Evolutionary conservation across 2,113 vertebrate genomes (phyloP).

Genomic region (Triplophysa siluroides): DNA sequence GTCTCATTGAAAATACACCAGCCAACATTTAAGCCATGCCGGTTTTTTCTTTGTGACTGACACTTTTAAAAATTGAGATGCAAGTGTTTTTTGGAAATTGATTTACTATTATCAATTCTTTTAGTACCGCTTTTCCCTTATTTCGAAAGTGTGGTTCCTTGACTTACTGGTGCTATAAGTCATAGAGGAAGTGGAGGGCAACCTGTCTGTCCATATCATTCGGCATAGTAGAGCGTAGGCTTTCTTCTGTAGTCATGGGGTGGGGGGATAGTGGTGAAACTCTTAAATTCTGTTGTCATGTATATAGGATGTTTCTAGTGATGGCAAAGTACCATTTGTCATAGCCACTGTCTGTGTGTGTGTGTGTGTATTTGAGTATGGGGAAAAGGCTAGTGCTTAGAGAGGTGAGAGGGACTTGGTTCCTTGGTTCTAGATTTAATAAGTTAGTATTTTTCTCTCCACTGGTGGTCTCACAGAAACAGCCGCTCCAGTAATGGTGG

Average conservation of each 20-base stretch:
- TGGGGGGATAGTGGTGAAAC: slow-evolving; percentile 61
- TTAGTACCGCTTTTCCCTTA: not conserved
- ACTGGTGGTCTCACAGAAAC: slow-evolving; percentile 43
- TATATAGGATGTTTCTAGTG: slow-evolving; percentile 67
- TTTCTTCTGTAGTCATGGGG: slow-evolving; percentile 56
- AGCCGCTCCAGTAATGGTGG: slow-evolving; percentile 56
- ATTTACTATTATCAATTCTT: not conserved
- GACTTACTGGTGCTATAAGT: slow-evolving; percentile 38
- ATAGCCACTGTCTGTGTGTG: slow-evolving; percentile 50
- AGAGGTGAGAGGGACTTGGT: slow-evolving; percentile 56
- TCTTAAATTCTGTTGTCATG: slow-evolving; percentile 61
- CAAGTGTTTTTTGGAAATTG: slow-evolving; percentile 4
- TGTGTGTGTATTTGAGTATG: slow-evolving; percentile 41
- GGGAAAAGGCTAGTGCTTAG: slow-evolving; percentile 51
- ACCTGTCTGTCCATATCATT: slow-evolving; percentile 46
- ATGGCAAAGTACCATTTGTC: slow-evolving; percentile 48
- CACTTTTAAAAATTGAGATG: slow-evolving; percentile 25
- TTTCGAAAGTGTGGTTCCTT: slow-evolving; percentile 18
- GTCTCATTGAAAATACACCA: slow-evolving; percentile 28
- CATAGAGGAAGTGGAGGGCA: slow-evolving; percentile 2
- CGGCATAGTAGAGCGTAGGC: slow-evolving; percentile 61
- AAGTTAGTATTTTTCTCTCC: slow-evolving; percentile 39
- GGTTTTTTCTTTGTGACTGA: slow-evolving; percentile 15
- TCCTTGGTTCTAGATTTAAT: slow-evolving; percentile 49
- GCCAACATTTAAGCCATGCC: slow-evolving; percentile 24